phyloP scores from a whole-genome alignment of 1,140 invertebrate species.

The Fopius arisanus region DNA sequence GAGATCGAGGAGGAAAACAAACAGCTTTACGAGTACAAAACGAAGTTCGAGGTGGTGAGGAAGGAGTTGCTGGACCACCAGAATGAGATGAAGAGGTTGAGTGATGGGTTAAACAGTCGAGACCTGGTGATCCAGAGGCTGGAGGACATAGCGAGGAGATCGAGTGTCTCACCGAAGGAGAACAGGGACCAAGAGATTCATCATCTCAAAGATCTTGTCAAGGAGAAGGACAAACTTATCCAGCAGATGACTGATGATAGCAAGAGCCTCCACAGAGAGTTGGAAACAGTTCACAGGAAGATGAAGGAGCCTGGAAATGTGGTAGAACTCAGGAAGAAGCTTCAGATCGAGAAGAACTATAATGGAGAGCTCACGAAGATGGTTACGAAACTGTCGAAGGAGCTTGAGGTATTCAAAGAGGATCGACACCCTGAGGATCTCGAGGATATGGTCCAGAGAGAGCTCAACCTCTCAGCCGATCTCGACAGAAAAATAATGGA shows the following conservation, averaged over 20 bases:
- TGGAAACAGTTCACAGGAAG: slow-evolving; percentile 65
- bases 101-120: slow-evolving; percentile 49
- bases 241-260: slow-evolving; percentile 66
- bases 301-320: slow-evolving; percentile 63
- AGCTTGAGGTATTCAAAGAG: slow-evolving; percentile 51
- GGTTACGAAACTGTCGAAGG: slow-evolving; percentile 53
- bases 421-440: slow-evolving; percentile 54
- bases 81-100: slow-evolving; percentile 49
- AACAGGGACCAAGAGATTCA: slow-evolving; percentile 67
- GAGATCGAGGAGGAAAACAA: slow-evolving; percentile 54
- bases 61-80: slow-evolving; percentile 44
- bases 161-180: slow-evolving; percentile 35
- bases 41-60: slow-evolving; percentile 42
- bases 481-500: slow-evolving; percentile 68
- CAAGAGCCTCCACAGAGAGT: slow-evolving; percentile 60
- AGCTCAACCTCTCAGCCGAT: slow-evolving; percentile 69
- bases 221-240: slow-evolving; percentile 67
- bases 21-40: slow-evolving; percentile 48
- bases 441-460: slow-evolving; percentile 70
- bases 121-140: slow-evolving; percentile 50
- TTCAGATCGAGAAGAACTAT: slow-evolving; percentile 54
- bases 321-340: slow-evolving; percentile 55
- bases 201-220: slow-evolving; percentile 68
- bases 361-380: slow-evolving; percentile 54
- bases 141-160: slow-evolving; percentile 52